phyloP scores from a whole-genome alignment of 1,140 invertebrate species.

The Drosophila kikkawai region DNA sequence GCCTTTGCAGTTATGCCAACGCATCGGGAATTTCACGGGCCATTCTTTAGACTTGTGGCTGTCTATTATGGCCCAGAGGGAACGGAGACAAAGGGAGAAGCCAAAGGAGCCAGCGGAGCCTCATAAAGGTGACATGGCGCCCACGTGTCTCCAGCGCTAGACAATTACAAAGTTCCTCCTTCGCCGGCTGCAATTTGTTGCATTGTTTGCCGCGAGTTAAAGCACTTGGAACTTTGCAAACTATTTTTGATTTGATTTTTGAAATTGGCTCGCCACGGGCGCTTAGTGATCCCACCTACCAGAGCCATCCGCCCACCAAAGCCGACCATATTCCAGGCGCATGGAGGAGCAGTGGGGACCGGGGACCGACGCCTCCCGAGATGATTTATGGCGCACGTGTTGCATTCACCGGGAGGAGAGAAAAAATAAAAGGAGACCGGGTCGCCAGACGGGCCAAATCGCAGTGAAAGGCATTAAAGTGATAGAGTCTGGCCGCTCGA shows the following conservation, averaged over 20 bases:
- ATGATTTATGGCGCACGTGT: slow-evolving; percentile 81
- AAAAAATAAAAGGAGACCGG: slow-evolving; percentile 44
- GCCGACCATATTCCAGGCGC: slow-evolving; percentile 13
- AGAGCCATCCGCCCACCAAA: slow-evolving; percentile 9
- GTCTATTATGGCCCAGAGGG: slow-evolving; percentile 62
- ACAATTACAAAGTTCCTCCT: slow-evolving; percentile 82
- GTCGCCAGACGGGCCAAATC: slow-evolving; percentile 60
- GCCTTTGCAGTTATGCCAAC: slow-evolving; percentile 29
- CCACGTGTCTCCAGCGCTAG: slow-evolving; percentile 67
- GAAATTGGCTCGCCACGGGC: slow-evolving; percentile 66
- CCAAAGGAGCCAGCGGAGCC: slow-evolving; percentile 5
- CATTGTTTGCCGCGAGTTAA: slow-evolving; percentile 79
- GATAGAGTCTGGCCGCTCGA: slow-evolving; percentile 65
- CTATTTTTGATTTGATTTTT: slow-evolving; percentile 84
- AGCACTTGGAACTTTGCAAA: slow-evolving; percentile 79
- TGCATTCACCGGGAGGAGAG: slow-evolving; percentile 54
- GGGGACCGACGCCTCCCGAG: slow-evolving; percentile 26
- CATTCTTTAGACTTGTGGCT: slow-evolving; percentile 53
- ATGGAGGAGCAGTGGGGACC: slow-evolving; percentile 6
- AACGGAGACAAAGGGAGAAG: background rate
- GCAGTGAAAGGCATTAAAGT: slow-evolving; percentile 81
- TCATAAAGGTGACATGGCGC: slow-evolving; percentile 60
- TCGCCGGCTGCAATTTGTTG: slow-evolving; percentile 77
- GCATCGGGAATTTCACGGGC: slow-evolving; percentile 25
- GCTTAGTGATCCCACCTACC: slow-evolving; percentile 37